Evolutionary conservation across 2,797 vertebrate species (phyloP), one percentile per base, ranked within the genome.

Genomic region (Sebastes hubbsi): DNA sequence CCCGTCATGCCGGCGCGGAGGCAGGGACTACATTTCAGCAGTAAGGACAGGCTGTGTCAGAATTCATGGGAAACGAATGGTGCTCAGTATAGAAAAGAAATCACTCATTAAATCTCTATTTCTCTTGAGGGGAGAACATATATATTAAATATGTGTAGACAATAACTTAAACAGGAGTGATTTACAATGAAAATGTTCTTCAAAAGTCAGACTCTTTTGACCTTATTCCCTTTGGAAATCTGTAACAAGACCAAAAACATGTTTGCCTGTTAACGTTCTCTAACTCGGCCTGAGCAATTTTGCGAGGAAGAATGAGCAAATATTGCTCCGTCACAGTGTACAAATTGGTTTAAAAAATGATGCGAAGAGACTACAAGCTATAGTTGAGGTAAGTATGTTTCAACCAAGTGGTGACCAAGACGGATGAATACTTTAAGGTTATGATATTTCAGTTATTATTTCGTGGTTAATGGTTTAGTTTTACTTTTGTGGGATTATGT

Each of bases 241-340:
- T 72, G 36, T 38, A 38, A 84, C 75, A 72, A 70, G 76, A 78
- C 55, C 25, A 74, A 20, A 52, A 52, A 54, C 20, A 56, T 55
- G 65, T 77, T 56, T 80, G 36, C 59, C 58, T 58, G 30, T 74
- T 64, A 36, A 67, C 30, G 7, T 69, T 80, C 58, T 83, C 56
- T 29, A 67, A 72, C 72, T 72, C 66, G 72, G 80, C 82, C 72
- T 82, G 75, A 86, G 87, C 86, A 83, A 87, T 68, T 78, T 69
- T 80, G 61, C 59, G 9, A 83, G 86, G 82, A 89, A 87, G 83
- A 84, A 81, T 52, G 81, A 81, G 81, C 74, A 86, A 80, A 80
- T 81, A 83, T 80, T 76, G 75, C 82, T 87, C 88, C 66, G 58
- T 92, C 87, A 93, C 88, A 93, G 89, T 91, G 89, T 90, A 86